phyloP scores from a whole-genome alignment of 2,888 invertebrate genomes.

The Philonicus albiceps region DNA sequence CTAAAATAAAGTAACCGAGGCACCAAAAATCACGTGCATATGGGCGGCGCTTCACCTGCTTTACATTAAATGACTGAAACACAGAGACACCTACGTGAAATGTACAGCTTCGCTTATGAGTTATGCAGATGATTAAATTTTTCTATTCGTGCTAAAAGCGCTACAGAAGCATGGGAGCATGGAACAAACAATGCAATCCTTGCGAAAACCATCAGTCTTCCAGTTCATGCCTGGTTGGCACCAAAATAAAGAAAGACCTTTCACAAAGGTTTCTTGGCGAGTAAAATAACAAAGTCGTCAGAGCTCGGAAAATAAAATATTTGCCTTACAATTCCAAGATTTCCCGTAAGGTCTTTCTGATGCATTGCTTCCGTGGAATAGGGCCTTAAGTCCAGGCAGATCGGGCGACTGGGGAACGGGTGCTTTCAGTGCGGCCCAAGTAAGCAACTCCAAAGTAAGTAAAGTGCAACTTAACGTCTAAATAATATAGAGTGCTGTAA shows the following conservation, averaged over 20 bases:
- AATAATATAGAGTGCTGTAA: neutral
- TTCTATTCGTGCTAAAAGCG: neutral
- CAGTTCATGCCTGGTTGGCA: neutral
- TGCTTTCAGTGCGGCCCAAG: neutral
- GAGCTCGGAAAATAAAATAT: slow-evolving; percentile 8
- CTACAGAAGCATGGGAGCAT: neutral
- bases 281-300: slow-evolving; percentile 5
- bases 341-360: neutral
- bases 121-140: slow-evolving; percentile 19
- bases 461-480: neutral
- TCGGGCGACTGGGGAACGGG: neutral
- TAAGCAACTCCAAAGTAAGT: neutral
- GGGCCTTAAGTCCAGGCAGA: neutral
- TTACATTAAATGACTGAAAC: neutral
- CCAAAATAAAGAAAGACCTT: slow-evolving; percentile 3
- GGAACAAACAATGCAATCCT: neutral
- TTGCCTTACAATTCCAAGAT: slow-evolving; percentile 26
- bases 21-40: neutral
- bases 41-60: neutral
- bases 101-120: neutral
- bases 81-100: neutral
- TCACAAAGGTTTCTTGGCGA: neutral
- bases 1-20: neutral
- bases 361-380: neutral
- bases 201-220: neutral